Evolutionary conservation across 2,797 vertebrate species (phyloP).

Genomic region (Remorina albescens): DNA sequence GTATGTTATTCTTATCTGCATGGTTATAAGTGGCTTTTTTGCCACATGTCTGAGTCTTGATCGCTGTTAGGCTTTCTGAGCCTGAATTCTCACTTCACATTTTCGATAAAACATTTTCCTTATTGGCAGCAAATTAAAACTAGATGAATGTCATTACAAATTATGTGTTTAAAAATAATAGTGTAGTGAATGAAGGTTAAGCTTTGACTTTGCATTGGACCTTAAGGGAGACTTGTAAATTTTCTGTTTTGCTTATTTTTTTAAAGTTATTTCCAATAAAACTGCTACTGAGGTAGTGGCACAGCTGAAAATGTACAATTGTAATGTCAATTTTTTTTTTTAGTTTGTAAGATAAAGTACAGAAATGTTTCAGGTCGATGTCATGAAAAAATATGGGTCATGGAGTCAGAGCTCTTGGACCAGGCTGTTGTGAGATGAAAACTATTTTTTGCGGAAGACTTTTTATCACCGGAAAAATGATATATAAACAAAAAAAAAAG

Average conservation of each 20-base stretch:
- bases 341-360: constrained; percentile 32
- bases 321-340: constrained; percentile 16
- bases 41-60: background rate
- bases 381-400: constrained; percentile 12
- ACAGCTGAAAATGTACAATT: background rate
- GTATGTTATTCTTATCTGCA: background rate
- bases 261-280: constrained; percentile 1
- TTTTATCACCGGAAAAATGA: background rate
- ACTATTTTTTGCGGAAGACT: constrained; percentile 16
- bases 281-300: background rate
- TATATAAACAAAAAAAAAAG: too few species aligned
- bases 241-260: background rate
- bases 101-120: background rate
- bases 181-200: background rate
- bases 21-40: background rate
- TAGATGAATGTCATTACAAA: background rate
- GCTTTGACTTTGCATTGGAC: background rate
- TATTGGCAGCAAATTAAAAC: background rate
- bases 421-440: constrained; percentile 5
- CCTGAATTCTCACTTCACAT: background rate
- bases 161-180: background rate
- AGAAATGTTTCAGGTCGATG: constrained; percentile 6
- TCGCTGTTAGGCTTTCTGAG: too few species aligned
- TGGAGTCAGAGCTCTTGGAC: constrained; percentile 17
- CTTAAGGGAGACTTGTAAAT: background rate